A percentile compares a stretch with the other conserved stretches of the same genome.
Conservation (phyloP, 2,797 vertebrate genomes). For the Columba guinea region DNA sequence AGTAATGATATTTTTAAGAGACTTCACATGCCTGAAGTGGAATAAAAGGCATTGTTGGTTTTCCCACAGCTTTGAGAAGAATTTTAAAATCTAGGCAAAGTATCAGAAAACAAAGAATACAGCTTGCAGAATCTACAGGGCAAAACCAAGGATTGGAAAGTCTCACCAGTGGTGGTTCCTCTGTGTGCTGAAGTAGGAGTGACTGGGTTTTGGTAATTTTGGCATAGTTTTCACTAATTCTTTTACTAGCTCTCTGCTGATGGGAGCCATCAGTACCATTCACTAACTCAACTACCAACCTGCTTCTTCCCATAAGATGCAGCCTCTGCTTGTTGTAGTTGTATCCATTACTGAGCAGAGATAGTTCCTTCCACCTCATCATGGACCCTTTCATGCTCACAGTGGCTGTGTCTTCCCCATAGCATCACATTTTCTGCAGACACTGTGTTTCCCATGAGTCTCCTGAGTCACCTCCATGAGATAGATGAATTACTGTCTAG, state of each 20-base stretch:
- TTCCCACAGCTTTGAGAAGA: not conserved
- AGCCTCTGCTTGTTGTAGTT: not conserved
- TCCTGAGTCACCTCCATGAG: not conserved
- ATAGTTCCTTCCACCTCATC: fast-evolving
- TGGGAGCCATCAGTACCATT: not conserved
- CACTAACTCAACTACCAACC: fast-evolving
- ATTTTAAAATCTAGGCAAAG: not conserved
- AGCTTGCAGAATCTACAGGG: not conserved
- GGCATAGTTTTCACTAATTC: not conserved
- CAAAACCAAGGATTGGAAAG: not conserved
- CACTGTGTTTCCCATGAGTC: fast-evolving
- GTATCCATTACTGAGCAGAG: not conserved
- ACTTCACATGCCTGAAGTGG: not conserved
- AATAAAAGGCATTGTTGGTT: not conserved
- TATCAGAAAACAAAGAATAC: not conserved
- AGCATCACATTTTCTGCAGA: not conserved
- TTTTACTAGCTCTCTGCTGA: not conserved
- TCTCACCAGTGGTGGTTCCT: not conserved
- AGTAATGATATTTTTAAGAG: not conserved
- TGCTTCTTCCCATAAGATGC: not conserved
- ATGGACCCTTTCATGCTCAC: not conserved
- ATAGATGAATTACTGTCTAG: not conserved
- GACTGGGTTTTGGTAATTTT: not conserved
- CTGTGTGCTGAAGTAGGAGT: not conserved
- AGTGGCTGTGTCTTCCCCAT: not conserved